Evolutionary conservation across 2,113 vertebrate species (phyloP).

Genomic region (Madoqua kirkii): DNA sequence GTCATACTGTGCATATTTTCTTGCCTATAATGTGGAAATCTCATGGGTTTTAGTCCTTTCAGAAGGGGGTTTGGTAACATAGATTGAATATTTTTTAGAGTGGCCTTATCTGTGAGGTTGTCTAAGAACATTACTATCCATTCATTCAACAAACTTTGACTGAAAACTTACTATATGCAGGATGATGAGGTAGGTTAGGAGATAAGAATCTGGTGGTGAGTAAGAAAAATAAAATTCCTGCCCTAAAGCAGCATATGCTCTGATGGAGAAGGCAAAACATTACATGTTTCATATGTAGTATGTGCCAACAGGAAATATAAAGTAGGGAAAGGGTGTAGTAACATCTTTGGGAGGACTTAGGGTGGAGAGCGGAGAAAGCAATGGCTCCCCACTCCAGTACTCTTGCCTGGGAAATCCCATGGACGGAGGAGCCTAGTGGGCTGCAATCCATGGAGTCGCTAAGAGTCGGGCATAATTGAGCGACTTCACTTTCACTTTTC

Average conservation of each 20-base stretch:
- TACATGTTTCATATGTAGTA: accelerated
- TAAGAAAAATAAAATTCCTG: neutral
- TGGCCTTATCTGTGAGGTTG: neutral
- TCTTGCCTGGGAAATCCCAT: too few relatives aligned
- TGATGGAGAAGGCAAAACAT: neutral
- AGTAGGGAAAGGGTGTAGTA: too few relatives aligned
- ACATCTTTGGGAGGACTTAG: neutral
- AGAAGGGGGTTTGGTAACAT: neutral
- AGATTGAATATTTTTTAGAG: neutral
- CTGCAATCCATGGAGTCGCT: too few relatives aligned
- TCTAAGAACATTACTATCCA: neutral
- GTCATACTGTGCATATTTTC: neutral
- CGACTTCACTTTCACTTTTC: too few relatives aligned
- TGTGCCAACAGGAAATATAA: neutral
- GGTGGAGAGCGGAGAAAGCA: too few relatives aligned
- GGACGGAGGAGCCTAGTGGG: too few relatives aligned
- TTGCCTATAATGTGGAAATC: neutral
- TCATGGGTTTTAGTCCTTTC: neutral
- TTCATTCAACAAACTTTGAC: neutral
- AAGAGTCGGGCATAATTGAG: too few relatives aligned
- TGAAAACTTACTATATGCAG: neutral
- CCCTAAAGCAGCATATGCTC: neutral
- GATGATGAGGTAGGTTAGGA: neutral
- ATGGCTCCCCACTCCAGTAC: too few relatives aligned
- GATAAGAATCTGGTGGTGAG: neutral